Conservation (phyloP, 2,113 vertebrate species). For the Protobothrops mucrosquamatus region DNA sequence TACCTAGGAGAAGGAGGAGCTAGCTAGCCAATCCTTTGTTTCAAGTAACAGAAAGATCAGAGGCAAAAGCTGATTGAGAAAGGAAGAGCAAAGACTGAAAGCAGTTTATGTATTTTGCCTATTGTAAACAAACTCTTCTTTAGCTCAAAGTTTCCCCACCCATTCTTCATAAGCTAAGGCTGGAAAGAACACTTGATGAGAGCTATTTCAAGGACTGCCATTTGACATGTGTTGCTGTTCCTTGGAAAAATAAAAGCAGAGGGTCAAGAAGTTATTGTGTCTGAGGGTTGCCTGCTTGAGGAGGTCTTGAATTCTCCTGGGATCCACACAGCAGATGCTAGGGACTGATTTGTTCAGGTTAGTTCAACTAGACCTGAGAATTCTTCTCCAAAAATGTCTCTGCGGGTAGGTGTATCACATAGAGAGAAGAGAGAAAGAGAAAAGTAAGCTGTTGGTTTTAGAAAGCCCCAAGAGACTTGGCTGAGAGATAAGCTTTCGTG, state of each 20-base stretch:
- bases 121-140: not conserved
- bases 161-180: not conserved
- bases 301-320: not conserved
- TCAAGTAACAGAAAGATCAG: not conserved
- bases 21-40: not conserved
- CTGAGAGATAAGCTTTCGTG: not conserved
- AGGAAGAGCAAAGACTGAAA: not conserved
- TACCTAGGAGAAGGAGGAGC: not conserved
- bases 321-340: not conserved
- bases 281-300: fast-evolving
- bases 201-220: not conserved
- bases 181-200: not conserved
- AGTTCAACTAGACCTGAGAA: not conserved
- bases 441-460: not conserved
- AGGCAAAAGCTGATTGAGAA: not conserved
- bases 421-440: not conserved
- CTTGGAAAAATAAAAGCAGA: not conserved
- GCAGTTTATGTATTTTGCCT: not conserved
- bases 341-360: not conserved
- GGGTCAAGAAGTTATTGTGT: fast-evolving
- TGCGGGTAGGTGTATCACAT: not conserved
- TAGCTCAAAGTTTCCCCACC: not conserved
- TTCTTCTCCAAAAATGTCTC: not conserved
- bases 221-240: not conserved
- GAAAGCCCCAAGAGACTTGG: not conserved